Evolutionary conservation across 2,113 vertebrate genomes (phyloP), one percentile per base, ranked within the genome.

Genomic region (Muntiacus reevesi): DNA sequence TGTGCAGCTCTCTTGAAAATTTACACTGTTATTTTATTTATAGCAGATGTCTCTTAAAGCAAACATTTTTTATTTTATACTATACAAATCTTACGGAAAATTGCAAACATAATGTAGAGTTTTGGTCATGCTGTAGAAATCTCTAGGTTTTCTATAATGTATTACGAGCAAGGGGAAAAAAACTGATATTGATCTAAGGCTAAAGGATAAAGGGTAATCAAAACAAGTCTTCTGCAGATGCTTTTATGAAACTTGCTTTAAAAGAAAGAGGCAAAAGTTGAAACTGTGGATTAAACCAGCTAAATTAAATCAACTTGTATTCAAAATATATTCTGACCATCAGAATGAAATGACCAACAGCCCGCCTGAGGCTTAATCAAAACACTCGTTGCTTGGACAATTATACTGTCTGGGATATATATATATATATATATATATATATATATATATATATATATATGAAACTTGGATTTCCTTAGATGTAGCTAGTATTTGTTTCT

Each of bases 31-130:
- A 59, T 97, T 98, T 99, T 98, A 98, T 98, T 99, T 99, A 96
- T 97, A 98, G 98, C 98, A 99, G 98, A 99, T 98, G 98, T 99
- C 97, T 96, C 86, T 97, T 98, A 98, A 98, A 98, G 98, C 94
- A 97, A 98, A 97, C 93, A 97, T 98, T 98, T 98, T 99, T 98
- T 98, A 86, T 90, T 98, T 98, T 98, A 97, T 97, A 93, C 93
- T 97, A 83, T 19, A 78, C 97, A 98, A 98, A 98, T 98, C 98
- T 98, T 98, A 98, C 0, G 67, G 96, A 98, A 97, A 98, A 98
- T 98, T 98, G 64, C 92, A 98, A 97, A 92, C 59, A 82, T 97
- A 98, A 98, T 1, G 7, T 96, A 95, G 82, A 95, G 85, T 97
- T 91, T 98, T 82, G 84, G 92, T 98, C 97, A 96, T 86, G 92